phyloP scores from a whole-genome alignment of 1,140 invertebrate species.

The Solenopsis invicta region DNA sequence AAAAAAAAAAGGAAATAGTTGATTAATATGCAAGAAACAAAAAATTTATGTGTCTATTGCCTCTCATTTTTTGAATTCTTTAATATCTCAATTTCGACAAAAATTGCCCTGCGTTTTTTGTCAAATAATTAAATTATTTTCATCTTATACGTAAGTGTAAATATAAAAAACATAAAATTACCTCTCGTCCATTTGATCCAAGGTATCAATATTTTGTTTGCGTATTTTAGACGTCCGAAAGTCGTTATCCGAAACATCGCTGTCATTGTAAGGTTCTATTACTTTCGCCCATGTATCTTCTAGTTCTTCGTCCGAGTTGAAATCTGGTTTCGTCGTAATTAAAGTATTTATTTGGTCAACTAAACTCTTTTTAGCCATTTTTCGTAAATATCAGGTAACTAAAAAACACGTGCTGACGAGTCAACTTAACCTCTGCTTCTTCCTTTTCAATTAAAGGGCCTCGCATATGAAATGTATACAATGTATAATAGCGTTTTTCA shows the following conservation, averaged over 20 bases:
- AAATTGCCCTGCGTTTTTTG: no score
- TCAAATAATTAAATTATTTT: no score
- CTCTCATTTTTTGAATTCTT: no score
- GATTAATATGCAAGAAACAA: no score
- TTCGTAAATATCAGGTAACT: conserved; percentile 1
- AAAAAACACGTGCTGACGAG: conserved; percentile 13
- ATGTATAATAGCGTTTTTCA: no score
- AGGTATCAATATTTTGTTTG: conserved; percentile 89
- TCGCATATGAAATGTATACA: no score
- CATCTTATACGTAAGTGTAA: neutral
- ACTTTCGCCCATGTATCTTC: conserved; percentile 86
- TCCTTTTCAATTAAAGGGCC: no score
- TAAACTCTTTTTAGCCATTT: conserved; percentile 82
- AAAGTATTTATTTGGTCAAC: conserved; percentile 89
- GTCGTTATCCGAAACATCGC: conserved; percentile 73
- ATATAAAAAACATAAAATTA: conserved; percentile 62
- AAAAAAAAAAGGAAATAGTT: no score
- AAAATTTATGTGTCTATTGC: no score
- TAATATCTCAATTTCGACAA: no score
- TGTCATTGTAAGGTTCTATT: conserved; percentile 78
- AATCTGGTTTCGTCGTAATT: conserved; percentile 87
- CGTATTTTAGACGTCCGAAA: conserved; percentile 88
- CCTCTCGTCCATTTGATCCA: conserved; percentile 90
- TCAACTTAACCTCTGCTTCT: conserved; percentile 57
- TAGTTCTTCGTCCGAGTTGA: conserved; percentile 86